These are phyloP conservation scores for Scolopax bukidnonensis DNA, from an alignment of 2,797 vertebrate genomes.

Conservation along the genomic window DNA sequence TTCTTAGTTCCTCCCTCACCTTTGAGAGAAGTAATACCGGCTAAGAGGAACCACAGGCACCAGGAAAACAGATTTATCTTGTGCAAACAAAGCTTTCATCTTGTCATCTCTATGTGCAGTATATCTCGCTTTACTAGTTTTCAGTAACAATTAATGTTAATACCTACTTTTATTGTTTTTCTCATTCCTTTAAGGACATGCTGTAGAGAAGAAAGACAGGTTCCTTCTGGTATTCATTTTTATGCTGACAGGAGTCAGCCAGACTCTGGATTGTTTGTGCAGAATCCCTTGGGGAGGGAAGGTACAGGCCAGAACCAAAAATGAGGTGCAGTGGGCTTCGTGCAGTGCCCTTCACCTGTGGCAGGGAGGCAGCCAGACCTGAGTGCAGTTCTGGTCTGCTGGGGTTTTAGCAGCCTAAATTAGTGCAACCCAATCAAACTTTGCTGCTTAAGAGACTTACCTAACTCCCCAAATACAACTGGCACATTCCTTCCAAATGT, in stretches of 20 bases:
- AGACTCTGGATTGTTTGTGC: neutral
- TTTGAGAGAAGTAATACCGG: neutral
- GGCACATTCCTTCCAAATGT: neutral
- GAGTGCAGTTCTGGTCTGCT: neutral
- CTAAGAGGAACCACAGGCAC: neutral
- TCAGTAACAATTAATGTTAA: neutral
- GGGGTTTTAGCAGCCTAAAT: neutral
- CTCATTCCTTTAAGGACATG: neutral
- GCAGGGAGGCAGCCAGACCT: neutral
- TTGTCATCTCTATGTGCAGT: neutral
- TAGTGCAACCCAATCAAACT: neutral
- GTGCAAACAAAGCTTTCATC: neutral
- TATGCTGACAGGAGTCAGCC: neutral
- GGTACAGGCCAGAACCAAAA: neutral
- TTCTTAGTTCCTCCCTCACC: neutral
- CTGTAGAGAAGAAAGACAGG: neutral
- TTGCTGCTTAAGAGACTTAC: neutral
- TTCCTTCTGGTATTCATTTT: neutral
- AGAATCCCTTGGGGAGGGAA: neutral
- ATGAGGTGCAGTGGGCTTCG: neutral
- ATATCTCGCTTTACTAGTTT: slow-evolving; percentile 19
- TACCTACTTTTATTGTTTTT: slow-evolving; percentile 7
- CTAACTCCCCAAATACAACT: neutral
- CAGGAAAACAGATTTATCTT: neutral
- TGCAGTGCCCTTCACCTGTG: neutral